Percentiles rank a stretch among this genome's conserved stretches.
phyloP scores from a whole-genome alignment of 2,113 vertebrate genomes.

The Bos taurus region ARS-UCD2.0 NC_037337.1:40207501-40208000 shows the following conservation, averaged over 20 bases:
- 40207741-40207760: not conserved
- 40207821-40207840: not conserved
- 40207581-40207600: not conserved
- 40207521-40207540: not conserved
- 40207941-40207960: not conserved
- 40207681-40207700: not conserved
- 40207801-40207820: not conserved
- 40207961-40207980: not conserved
- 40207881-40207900: not conserved
- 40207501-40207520: not conserved
- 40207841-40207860: not conserved
- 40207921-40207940: not conserved
- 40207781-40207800: not conserved
- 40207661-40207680: not conserved
- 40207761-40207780: not conserved
- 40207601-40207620: not conserved
- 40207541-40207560: not conserved
- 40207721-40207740: not conserved
- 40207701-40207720: not conserved
- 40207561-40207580: not conserved
- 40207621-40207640: not conserved
- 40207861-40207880: not conserved
- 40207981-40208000: slow-evolving; percentile 33
- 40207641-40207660: not conserved
- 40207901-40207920: not conserved